These are phyloP conservation scores for Natrix natrix DNA, from an alignment of 2,797 vertebrate species.

Conservation along the genomic window DNA sequence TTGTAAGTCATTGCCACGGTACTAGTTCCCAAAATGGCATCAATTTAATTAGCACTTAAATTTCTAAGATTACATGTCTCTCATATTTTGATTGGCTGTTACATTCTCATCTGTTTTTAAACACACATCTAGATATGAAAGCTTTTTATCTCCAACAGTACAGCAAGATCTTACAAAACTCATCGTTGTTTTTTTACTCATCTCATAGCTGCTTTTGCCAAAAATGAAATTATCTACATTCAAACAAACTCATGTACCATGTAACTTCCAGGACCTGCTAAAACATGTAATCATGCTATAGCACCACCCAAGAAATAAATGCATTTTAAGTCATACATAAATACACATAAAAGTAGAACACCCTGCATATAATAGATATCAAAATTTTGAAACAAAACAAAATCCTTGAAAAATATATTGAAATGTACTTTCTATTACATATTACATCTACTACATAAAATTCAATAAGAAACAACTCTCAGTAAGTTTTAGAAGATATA, in stretches of 20 bases:
- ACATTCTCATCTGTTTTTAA: constrained; percentile 36
- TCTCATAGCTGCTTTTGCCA: constrained; percentile 53
- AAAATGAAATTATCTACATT: constrained; percentile 50
- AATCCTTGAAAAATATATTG: not conserved
- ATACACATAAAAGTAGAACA: not conserved
- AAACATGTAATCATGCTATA: constrained; percentile 47
- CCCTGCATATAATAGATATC: not conserved
- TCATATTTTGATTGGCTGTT: constrained; percentile 42
- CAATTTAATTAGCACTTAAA: constrained; percentile 17
- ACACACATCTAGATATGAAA: constrained; percentile 44
- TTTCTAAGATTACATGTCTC: constrained; percentile 22
- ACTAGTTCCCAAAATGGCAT: not conserved
- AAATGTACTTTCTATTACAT: not conserved
- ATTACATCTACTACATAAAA: not conserved
- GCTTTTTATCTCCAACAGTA: constrained; percentile 48
- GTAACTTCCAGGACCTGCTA: constrained; percentile 57
- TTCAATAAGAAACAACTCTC: not conserved
- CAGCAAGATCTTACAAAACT: constrained; percentile 34
- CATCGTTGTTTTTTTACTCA: constrained; percentile 28
- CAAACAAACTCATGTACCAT: constrained; percentile 53
- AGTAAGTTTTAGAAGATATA: not conserved
- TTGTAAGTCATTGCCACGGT: not conserved
- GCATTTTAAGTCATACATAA: not conserved
- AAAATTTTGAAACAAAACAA: not conserved
- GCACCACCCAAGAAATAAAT: constrained; percentile 38